These are phyloP conservation scores for Hetaerina titia DNA, from an alignment of 2,888 invertebrate species.

Conservation along the genomic window DNA sequence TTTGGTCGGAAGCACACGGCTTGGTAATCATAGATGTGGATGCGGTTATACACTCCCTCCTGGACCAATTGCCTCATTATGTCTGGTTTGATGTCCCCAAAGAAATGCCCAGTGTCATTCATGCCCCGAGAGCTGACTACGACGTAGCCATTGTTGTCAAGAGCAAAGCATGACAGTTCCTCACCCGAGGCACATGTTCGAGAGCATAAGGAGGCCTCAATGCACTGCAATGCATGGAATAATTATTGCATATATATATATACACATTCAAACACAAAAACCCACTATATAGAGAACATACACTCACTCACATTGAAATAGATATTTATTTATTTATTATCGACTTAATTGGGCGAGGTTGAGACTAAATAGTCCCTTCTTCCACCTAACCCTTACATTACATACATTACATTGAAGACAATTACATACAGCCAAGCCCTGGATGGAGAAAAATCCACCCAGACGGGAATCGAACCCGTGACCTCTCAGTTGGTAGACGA, in stretches of 20 bases:
- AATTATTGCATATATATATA: neutral
- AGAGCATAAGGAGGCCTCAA: slow-evolving; percentile 69
- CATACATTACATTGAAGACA: too few species aligned
- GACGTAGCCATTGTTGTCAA: slow-evolving; percentile 79
- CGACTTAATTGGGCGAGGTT: too few species aligned
- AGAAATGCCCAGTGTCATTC: slow-evolving; percentile 77
- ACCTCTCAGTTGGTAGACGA: too few species aligned
- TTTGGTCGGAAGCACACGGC: slow-evolving; percentile 74
- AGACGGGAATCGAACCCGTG: too few species aligned
- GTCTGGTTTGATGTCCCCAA: slow-evolving; percentile 77
- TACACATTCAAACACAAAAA: too few species aligned
- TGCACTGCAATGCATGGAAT: slow-evolving; percentile 36
- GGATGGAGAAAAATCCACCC: too few species aligned
- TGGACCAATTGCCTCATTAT: slow-evolving; percentile 76
- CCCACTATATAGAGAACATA: too few species aligned
- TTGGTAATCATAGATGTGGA: slow-evolving; percentile 76
- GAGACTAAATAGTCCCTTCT: too few species aligned
- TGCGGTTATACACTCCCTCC: slow-evolving; percentile 75
- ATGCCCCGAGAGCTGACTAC: slow-evolving; percentile 76
- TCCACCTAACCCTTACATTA: too few species aligned
- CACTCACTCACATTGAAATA: too few species aligned
- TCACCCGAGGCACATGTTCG: slow-evolving; percentile 74
- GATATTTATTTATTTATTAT: too few species aligned
- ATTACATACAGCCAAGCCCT: too few species aligned
- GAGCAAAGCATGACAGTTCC: slow-evolving; percentile 76